Evolutionary conservation across 2,888 invertebrate species (phyloP).

Genomic region (Yponomeuta malinellus): DNA sequence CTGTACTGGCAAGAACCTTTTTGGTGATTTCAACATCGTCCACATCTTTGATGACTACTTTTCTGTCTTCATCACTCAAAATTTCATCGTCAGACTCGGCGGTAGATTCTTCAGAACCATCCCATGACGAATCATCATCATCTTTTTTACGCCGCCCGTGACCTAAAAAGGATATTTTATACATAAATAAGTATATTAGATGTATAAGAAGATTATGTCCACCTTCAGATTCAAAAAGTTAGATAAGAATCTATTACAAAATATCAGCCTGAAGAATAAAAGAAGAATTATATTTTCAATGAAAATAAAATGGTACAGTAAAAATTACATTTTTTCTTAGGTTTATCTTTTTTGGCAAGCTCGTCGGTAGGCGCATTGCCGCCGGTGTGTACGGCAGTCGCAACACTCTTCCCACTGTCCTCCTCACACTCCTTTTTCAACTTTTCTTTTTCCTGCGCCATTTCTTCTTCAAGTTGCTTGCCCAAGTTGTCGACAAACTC

Average conservation of each 20-base stretch:
- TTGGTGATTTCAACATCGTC: conserved; percentile 50
- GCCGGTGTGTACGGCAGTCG: conserved; percentile 23
- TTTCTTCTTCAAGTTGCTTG: conserved; percentile 78
- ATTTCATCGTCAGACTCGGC: conserved; percentile 71
- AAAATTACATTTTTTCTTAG: conserved; percentile 26
- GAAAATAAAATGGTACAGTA: neutral
- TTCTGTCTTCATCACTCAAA: conserved; percentile 58
- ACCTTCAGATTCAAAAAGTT: too few relatives aligned
- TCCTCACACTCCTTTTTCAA: conserved; percentile 44
- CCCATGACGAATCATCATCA: conserved; percentile 77
- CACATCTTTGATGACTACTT: conserved; percentile 69
- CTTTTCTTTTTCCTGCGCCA: conserved; percentile 69
- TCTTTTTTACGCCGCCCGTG: conserved; percentile 48
- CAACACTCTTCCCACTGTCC: conserved; percentile 27
- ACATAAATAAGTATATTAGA: neutral
- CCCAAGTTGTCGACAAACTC: conserved; percentile 81
- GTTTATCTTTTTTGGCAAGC: conserved; percentile 24
- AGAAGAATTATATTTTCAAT: too few relatives aligned
- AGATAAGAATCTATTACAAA: too few relatives aligned
- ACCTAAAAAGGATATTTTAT: conserved; percentile 27
- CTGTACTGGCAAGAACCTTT: conserved; percentile 34
- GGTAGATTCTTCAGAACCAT: conserved; percentile 55
- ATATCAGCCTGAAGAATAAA: too few relatives aligned
- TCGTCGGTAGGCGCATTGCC: conserved; percentile 14
- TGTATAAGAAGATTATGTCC: too few relatives aligned